phyloP scores from a whole-genome alignment of 2,113 vertebrate species.

The Pterocles burchelli region DNA sequence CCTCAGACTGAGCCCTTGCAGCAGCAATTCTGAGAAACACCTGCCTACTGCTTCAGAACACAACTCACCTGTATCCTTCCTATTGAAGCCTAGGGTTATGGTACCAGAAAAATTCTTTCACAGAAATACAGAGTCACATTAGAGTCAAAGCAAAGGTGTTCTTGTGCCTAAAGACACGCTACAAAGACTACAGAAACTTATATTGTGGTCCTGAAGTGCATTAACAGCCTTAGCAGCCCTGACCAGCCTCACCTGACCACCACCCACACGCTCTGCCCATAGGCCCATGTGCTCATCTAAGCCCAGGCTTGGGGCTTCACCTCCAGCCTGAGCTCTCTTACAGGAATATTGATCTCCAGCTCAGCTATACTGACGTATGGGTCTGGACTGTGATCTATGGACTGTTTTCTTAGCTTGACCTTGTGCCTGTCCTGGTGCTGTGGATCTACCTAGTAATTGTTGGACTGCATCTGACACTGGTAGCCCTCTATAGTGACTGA shows the following conservation, averaged over 20 bases:
- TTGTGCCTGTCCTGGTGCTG: fast-evolving
- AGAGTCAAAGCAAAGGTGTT: fast-evolving
- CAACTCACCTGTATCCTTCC: fast-evolving
- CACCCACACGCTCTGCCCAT: not conserved
- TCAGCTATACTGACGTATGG: fast-evolving
- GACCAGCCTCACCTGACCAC: not conserved
- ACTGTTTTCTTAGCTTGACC: fast-evolving
- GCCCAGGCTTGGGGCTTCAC: fast-evolving
- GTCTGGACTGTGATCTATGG: fast-evolving
- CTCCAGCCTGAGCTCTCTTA: fast-evolving
- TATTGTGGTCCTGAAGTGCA: fast-evolving
- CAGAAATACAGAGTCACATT: fast-evolving
- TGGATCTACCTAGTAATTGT: fast-evolving
- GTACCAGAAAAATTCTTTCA: not conserved
- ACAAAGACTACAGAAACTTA: not conserved
- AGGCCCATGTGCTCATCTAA: not conserved
- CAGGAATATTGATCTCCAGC: fast-evolving
- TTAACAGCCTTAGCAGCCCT: not conserved
- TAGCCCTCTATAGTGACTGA: not conserved
- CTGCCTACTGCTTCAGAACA: not conserved
- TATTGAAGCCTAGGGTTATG: fast-evolving
- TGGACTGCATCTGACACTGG: not conserved
- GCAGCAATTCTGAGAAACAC: not conserved
- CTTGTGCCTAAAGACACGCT: fast-evolving
- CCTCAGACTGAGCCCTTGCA: not conserved